Percentiles rank a stretch among this genome's conserved stretches.
Evolutionary conservation across 2,888 invertebrate genomes (phyloP).

Genomic region (Drosophila trichaetosa): DNA sequence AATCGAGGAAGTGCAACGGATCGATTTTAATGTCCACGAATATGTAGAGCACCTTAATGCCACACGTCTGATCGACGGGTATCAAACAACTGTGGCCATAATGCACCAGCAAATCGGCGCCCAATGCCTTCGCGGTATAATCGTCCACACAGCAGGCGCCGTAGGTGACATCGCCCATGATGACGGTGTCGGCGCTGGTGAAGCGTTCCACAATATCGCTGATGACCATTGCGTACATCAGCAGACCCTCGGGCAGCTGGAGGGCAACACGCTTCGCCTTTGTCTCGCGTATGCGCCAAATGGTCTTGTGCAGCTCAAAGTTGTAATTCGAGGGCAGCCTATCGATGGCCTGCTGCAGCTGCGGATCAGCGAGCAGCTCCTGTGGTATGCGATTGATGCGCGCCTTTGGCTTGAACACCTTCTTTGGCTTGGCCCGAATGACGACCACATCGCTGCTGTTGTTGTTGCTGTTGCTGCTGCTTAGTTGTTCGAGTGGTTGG

Average conservation of each 20-base stretch:
- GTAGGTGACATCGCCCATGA: conserved; percentile 99
- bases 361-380: conserved; percentile 90
- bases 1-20: conserved; percentile 95
- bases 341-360: conserved; percentile 90
- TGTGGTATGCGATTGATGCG: conserved; percentile 93
- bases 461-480: conserved; percentile 24
- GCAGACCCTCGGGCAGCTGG: conserved; percentile 98
- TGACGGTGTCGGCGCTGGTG: conserved; percentile 95
- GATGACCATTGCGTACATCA: conserved; percentile 96
- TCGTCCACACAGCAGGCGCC: conserved; percentile 99
- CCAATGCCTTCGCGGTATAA: conserved; percentile 95
- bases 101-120: conserved; percentile 96
- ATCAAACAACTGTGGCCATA: conserved; percentile 99
- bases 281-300: conserved; percentile 96
- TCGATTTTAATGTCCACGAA: conserved; percentile 99
- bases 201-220: conserved; percentile 96
- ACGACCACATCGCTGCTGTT: conserved; percentile 85
- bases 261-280: conserved; percentile 95
- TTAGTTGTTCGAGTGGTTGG: conserved; percentile 55
- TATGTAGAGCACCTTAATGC: conserved; percentile 96
- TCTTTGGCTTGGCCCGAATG: conserved; percentile 92
- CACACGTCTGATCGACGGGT: conserved; percentile 93
- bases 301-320: conserved; percentile 98
- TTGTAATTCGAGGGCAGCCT: conserved; percentile 97
- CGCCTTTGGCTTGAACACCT: conserved; percentile 91